A percentile compares a stretch with the other conserved stretches of the same genome.
These are phyloP conservation scores for Platycercus adscitus DNA, from an alignment of 2,113 vertebrate genomes.

Conservation along the genomic window DNA sequence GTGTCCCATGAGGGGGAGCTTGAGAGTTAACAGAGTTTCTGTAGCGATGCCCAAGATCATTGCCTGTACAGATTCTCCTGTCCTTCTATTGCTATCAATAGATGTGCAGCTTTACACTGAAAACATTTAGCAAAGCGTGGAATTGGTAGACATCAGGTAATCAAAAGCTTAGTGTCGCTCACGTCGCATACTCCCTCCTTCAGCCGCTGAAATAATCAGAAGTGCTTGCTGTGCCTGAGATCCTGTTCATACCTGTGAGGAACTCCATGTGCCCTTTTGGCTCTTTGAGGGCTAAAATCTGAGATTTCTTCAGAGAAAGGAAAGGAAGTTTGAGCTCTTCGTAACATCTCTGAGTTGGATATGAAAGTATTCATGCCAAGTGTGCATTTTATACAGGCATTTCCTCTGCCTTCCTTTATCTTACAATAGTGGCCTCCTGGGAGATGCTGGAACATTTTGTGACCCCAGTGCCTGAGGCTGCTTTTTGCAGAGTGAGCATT, in stretches of 20 bases:
- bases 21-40: background rate
- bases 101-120: background rate
- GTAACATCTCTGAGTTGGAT: background rate
- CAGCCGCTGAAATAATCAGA: constrained; percentile 14
- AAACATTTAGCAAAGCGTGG: rapidly evolving
- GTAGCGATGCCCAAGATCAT: background rate
- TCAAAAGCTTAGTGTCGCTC: background rate
- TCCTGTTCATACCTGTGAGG: background rate
- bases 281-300: background rate
- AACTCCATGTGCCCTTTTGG: background rate
- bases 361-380: background rate
- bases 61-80: background rate
- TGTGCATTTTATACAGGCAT: background rate
- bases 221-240: background rate
- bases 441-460: constrained; percentile 29
- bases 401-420: constrained; percentile 32
- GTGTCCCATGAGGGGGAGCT: background rate
- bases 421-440: background rate
- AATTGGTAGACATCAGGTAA: background rate
- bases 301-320: constrained; percentile 5
- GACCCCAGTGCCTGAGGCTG: constrained; percentile 6
- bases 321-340: background rate
- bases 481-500: constrained; percentile 32
- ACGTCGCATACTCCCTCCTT: background rate
- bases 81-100: background rate